A percentile compares a stretch with the other conserved stretches of the same genome.
phyloP scores from a whole-genome alignment of 1,140 invertebrate genomes.

The Anagrus nilaparvatae region DNA sequence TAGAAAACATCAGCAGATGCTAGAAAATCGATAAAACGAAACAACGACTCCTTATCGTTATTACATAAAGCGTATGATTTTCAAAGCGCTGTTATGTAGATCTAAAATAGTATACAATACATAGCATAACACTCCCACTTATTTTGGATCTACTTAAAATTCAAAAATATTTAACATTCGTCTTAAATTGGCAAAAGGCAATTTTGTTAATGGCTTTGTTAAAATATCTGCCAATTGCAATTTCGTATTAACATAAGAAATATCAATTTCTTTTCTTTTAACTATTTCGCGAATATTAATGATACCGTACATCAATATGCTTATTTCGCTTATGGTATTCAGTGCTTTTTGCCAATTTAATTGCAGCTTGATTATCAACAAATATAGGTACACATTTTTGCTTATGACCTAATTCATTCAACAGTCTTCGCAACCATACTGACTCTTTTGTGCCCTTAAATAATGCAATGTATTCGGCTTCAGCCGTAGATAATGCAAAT shows the following conservation, averaged over 20 bases:
- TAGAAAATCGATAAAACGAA: no score
- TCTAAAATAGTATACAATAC: no score
- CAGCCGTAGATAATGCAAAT: no score
- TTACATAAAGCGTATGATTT: no score
- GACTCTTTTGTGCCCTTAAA: constrained; percentile 7
- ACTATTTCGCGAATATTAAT: constrained; percentile 28
- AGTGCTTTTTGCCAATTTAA: constrained; percentile 30
- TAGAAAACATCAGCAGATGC: no score
- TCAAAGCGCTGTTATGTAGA: no score
- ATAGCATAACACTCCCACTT: no score
- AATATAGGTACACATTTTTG: constrained; percentile 14
- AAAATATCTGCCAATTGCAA: constrained; percentile 18
- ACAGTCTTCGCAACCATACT: constrained; percentile 9
- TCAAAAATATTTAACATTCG: no score
- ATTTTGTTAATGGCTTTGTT: constrained; percentile 17
- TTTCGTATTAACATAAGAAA: constrained; percentile 15
- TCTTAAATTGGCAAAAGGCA: no score
- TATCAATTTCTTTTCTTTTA: constrained; percentile 11
- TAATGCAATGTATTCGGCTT: constrained; percentile 13
- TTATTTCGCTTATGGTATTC: constrained; percentile 26
- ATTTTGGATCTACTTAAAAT: no score
- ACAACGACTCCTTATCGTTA: no score
- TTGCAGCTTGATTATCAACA: constrained; percentile 28
- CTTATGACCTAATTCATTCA: constrained; percentile 3
- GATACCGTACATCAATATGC: constrained; percentile 31